phyloP scores from a whole-genome alignment of 2,888 invertebrate genomes.

The Chymomyza amoena region DNA sequence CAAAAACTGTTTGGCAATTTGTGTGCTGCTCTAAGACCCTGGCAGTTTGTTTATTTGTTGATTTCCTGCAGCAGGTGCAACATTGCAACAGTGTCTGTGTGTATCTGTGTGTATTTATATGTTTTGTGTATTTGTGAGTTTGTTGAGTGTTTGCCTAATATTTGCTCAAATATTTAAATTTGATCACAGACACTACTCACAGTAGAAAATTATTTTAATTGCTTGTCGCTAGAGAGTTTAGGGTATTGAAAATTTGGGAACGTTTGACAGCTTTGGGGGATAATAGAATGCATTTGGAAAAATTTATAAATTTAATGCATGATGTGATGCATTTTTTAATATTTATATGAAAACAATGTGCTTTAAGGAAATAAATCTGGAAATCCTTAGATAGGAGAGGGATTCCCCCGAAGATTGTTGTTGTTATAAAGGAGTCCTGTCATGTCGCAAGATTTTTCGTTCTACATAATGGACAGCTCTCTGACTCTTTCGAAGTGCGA shows the following conservation, averaged over 20 bases:
- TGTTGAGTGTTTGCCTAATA: conserved; percentile 42
- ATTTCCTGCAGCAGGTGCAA: conserved; percentile 37
- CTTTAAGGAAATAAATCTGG: too few species aligned
- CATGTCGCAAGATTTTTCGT: too few species aligned
- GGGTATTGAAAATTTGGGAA: neutral
- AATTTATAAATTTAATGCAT: neutral
- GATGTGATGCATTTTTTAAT: neutral
- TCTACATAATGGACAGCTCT: too few species aligned
- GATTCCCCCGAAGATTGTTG: too few species aligned
- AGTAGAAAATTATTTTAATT: conserved; percentile 54
- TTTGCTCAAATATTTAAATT: conserved; percentile 53
- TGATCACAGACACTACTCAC: conserved; percentile 40
- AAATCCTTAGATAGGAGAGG: too few species aligned
- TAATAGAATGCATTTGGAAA: neutral
- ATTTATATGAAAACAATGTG: neutral
- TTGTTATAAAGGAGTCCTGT: too few species aligned
- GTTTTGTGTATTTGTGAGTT: conserved; percentile 18
- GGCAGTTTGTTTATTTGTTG: conserved; percentile 49
- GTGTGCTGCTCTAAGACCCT: conserved; percentile 44
- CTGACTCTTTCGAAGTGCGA: too few species aligned
- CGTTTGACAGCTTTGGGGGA: neutral
- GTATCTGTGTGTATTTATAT: conserved; percentile 9
- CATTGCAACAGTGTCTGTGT: neutral
- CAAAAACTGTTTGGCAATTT: conserved; percentile 58
- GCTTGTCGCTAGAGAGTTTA: conserved; percentile 8